Base-by-base conservation (phyloP, 2,113 vertebrate genomes). In the Cynoglossus semilaevis region DNA sequence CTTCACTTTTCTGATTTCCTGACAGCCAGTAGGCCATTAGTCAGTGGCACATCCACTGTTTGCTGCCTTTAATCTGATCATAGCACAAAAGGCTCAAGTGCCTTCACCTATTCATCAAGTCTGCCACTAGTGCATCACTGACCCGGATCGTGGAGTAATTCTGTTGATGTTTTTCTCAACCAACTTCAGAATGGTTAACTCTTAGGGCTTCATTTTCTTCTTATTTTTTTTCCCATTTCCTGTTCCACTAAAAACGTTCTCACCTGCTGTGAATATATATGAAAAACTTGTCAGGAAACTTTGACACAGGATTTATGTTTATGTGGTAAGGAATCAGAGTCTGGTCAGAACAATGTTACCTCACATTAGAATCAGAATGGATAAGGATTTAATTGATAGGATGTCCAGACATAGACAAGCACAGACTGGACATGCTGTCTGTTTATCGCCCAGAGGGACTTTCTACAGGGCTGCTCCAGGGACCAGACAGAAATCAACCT, bases 121-220 rank as follows among this genome's bases (percentile, higher is more conserved):
- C 59, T 47, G 58, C 63, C 67, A 48, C 69, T 70, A 58, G 55
- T 54, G 61, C 48, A 4, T 65, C 53, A 40, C 59, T 13, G 47
- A 18, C 22, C 56, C 15, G 9, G 13, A 36, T 15, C 17, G 48
- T 48, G 15, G 16, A 0, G 41, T 58, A 65, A 77, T 72, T 74
- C 57, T 17, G 55, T 11, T 6, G 10, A 67, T 66, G 35, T 80
- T 67, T 55, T 52, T 67, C 70, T 74, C 59, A 9, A 51, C 62
- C 51, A 70, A 82, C 81, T 81, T 85, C 78, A 76, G 51, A 9
- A 18, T 42, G 36, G 65, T 83, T 81, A 74, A 80, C 83, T 81
- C 83, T 85, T 87, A 66, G 84, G 80, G 57, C 16, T 74, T 38
- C 34, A 16, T 61, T 29, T 9, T 16, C 45, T 16, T 47, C 45